Evolutionary conservation across 2,113 vertebrate genomes (phyloP), one percentile per base, ranked within the genome.

Genomic region (Taxidea taxus): DNA sequence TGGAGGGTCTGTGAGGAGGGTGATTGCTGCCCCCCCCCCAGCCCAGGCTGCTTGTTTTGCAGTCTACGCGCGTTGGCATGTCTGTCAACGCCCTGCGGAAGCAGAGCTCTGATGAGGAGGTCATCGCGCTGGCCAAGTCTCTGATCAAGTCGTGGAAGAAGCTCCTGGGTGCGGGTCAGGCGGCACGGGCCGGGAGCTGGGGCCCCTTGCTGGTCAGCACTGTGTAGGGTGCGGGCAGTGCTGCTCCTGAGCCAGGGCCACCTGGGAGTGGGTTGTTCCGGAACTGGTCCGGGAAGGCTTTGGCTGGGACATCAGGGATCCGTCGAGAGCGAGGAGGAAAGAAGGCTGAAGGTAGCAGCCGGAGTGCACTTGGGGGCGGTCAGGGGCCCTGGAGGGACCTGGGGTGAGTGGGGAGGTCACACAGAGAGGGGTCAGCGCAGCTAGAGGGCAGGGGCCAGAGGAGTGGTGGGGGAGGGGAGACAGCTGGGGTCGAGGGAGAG

Each of bases 131-230:
- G 95, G 99, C 99, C 98, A 99, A 99, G 98, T 99, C 99, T 4
- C 99, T 99, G 97, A 99, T 99, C 99, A 99, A 99, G 96, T 99
- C 99, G 95, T 99, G 99, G 99, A 99, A 99, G 96, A 99, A 99
- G 92, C 99, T 99, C 94, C 98, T 99, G 91, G 99, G 99, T 99
- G 98, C 96, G 98, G 49, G 92, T 74, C 77, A 37, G 75, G 91
- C 64, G 5, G 66, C 54, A 14, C 8, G 27, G 49, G 47, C 84
- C 18, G 44, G 29, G 78, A 15, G 18, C 2, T 29, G 68, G 68
- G 90, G 42, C 4, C 37, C 56, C 25, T 51, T 1, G 20, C 62
- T 42, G n/a, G 42, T 47, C 74, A n/a, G 84, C 37, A 68, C 27
- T 44, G 84, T 15, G 39, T 31, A 70, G 39, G 64, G 60, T 66